Percentiles rank a stretch among this genome's conserved stretches.
Evolutionary conservation across 2,888 invertebrate genomes (phyloP).

Genomic region (Drosophila rubida): DNA sequence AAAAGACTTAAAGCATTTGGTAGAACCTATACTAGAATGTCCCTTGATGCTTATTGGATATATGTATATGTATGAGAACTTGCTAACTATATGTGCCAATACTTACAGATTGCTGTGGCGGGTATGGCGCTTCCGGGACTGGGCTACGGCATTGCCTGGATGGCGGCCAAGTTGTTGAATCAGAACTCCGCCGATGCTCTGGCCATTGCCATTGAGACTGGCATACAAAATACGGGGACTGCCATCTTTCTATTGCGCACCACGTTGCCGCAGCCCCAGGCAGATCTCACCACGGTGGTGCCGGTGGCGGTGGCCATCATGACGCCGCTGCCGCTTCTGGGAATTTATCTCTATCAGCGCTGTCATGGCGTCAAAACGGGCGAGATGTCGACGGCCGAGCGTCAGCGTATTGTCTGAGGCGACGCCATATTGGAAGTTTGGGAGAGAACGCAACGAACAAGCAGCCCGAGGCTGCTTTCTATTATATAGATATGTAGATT

Average conservation of each 20-base stretch:
- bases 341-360: slow-evolving; percentile 85
- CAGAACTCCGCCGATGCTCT: slow-evolving; percentile 89
- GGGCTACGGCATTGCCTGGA: slow-evolving; percentile 90
- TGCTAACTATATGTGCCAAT: too few species aligned
- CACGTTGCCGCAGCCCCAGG: slow-evolving; percentile 93
- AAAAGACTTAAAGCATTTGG: too few species aligned
- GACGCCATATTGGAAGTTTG: neutral
- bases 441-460: neutral
- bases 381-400: slow-evolving; percentile 37
- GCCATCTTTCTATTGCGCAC: slow-evolving; percentile 94
- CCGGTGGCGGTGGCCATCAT: slow-evolving; percentile 96
- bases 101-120: slow-evolving; percentile 88
- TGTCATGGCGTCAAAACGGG: slow-evolving; percentile 35
- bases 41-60: too few species aligned
- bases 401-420: slow-evolving; percentile 56
- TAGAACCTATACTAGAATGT: too few species aligned
- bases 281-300: slow-evolving; percentile 95
- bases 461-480: slow-evolving; percentile 12
- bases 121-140: slow-evolving; percentile 93
- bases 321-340: slow-evolving; percentile 94
- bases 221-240: slow-evolving; percentile 96
- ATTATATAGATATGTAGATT: neutral
- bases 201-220: slow-evolving; percentile 97
- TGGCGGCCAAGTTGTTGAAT: slow-evolving; percentile 87
- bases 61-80: too few species aligned